Base-by-base conservation (phyloP, 2,797 vertebrate genomes). In the Poeciliopsis presidionis region DNA sequence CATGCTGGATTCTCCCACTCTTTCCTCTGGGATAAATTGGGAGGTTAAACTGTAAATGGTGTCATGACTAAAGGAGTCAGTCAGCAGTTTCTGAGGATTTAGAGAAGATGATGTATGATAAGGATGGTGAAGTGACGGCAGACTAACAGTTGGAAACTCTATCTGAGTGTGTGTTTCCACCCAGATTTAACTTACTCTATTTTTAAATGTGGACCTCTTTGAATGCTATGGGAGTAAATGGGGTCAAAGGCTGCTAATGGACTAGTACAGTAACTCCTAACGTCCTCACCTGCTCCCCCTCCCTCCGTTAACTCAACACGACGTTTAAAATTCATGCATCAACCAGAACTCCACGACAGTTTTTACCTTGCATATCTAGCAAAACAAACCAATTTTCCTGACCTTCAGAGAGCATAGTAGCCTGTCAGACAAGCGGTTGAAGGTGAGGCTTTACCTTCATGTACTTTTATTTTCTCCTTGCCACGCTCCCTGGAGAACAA, bases 211-310 rank as follows among this genome's bases (percentile, higher is more conserved):
- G 30, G 7, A 25, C 83, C 80, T 28, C 9, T 85, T 70, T 78
- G 47, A 57, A 65, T 63, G 75, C 71, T 59, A 16, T 65, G 78
- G 83, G 78, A 86, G 63, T 73, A 76, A 51, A 51, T 1, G 4
- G 57, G 86, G 80, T 90, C 84, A 91, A 84, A 91, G 88, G 85
- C 84, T 75, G 65, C 89, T 91, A 92, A 92, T 92, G 89, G 88
- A 90, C 20, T 73, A 87, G 80, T 78, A 72, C 77, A 73, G 71
- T 86, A 79, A 81, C 73, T 71, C 75, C 55, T n/a, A 36, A 36
- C 3, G 3, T 67, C 45, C 45, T 67, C 53, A 72, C 81, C 73
- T 63, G 33, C 57, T 33, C 74, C 75, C 55, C 47, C 55, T 61
- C 43, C 41, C 20, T 22, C 47, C 47, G 55, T 13, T 75, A 46